Percentiles rank a stretch among this genome's conserved stretches.
Evolutionary conservation across 2,113 vertebrate genomes (phyloP).

Genomic region (Bos taurus): ARS-UCD2.0 NC_037356.1:3231501-3232000

Average conservation of each 20-base stretch:
- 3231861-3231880: background rate
- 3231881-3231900: background rate
- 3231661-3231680: background rate
- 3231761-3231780: background rate
- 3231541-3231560: background rate
- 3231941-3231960: background rate
- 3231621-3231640: background rate
- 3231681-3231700: background rate
- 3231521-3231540: background rate
- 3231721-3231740: background rate
- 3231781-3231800: background rate
- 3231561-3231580: background rate
- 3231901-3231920: background rate
- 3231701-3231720: background rate
- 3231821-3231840: background rate
- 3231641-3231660: background rate
- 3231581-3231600: background rate
- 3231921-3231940: background rate
- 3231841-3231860: background rate
- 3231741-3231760: background rate
- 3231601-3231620: background rate
- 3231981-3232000: background rate
- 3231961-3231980: background rate
- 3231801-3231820: slow-evolving; percentile 2
- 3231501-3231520: background rate